Base-by-base conservation (phyloP, 2,888 invertebrate species). In the Lymantria monacha region DNA sequence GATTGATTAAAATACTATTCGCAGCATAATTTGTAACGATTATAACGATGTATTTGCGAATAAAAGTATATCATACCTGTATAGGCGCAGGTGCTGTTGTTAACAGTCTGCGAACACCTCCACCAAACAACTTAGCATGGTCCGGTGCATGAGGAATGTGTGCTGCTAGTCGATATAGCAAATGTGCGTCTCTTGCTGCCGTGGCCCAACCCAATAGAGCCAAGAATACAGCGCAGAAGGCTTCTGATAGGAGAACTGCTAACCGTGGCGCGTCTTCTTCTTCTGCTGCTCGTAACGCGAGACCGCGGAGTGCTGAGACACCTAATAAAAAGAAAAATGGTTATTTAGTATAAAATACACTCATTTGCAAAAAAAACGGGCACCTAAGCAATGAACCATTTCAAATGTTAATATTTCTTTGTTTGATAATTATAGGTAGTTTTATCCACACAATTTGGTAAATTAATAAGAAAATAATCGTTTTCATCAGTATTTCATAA, bases 181-280 rank as follows among this genome's bases (percentile, higher is more conserved):
- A 95, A 56, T 98, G 97, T 56, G 98, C 96, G 87, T 99, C 99
- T 70, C 98, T 96, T 3, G 97, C 97, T 13, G 97, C 95, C 47
- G 99, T 81, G 2, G 98, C 98, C 87, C 99, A 98, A 55, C 98
- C 95, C 57, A 99, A 93, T 42, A 99, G 89, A 31, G 98, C 97
- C 81, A 98, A 93, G 82, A 96, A 99, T 7, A 99, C 97, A 0
- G 98, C 97, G 14, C 98, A 95, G 83, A 98, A 98, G 0, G 98
- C 95, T 84, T 99, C 99, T 49, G 97, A 96, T 14, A 99, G 92
- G 9, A 99, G 91, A 22, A 99, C 96, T 64, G 97, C 96, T 45
- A 99, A 91, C 57, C 97, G 95, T 0, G 99, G 99, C 1, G 97
- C 95, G 73, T 97, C 97, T 66, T 96, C 96, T 72, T 98, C 97